Evolutionary conservation across 2,888 invertebrate species (phyloP).

Genomic region (Cheiracanthium punctorium): DNA sequence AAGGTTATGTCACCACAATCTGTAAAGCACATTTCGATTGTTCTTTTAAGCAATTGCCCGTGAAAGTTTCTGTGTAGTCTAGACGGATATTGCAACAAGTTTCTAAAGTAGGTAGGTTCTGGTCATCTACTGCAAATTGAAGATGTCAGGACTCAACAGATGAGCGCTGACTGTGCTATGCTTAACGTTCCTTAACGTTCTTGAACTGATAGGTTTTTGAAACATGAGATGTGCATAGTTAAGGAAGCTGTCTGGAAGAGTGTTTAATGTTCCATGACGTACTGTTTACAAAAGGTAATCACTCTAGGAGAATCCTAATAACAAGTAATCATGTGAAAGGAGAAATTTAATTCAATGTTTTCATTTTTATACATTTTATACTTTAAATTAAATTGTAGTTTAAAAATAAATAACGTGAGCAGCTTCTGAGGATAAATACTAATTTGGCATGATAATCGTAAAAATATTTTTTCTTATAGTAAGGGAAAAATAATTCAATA

Average conservation of each 20-base stretch:
- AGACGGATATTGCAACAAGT: not conserved
- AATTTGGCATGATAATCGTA: too few relatives aligned
- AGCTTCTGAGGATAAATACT: too few relatives aligned
- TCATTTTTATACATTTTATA: too few relatives aligned
- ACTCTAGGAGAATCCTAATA: too few relatives aligned
- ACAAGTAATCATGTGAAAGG: too few relatives aligned
- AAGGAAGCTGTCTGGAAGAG: not conserved
- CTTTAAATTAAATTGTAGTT: too few relatives aligned
- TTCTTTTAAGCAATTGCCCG: not conserved
- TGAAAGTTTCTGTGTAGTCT: not conserved
- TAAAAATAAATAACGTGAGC: too few relatives aligned
- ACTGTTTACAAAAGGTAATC: too few relatives aligned
- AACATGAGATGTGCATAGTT: constrained; percentile 11
- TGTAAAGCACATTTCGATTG: not conserved
- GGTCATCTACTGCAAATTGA: not conserved
- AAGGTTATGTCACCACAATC: not conserved
- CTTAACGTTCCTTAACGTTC: constrained; percentile 14
- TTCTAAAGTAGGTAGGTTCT: not conserved
- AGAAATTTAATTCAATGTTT: too few relatives aligned
- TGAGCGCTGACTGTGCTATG: constrained; percentile 9
- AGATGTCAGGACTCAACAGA: not conserved
- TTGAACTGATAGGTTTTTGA: constrained; percentile 12
- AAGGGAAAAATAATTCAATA: too few relatives aligned
- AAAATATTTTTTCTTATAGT: too few relatives aligned
- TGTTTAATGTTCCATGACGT: constrained; percentile 3